phyloP scores from a whole-genome alignment of 2,888 invertebrate species.

The Clusia tigrina region DNA sequence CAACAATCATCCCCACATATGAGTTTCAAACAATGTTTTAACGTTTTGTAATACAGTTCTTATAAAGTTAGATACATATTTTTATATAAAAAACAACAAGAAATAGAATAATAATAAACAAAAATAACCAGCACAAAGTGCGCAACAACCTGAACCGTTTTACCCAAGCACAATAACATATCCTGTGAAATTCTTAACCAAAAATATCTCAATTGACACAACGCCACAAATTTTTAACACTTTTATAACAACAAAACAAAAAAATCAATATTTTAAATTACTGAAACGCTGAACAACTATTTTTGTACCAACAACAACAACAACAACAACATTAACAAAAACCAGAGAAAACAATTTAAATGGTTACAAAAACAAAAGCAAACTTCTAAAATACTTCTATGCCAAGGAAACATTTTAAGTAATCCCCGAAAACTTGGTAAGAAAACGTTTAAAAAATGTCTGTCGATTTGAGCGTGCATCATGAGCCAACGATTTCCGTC shows the following conservation, averaged over 20 bases:
- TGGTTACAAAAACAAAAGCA: too few relatives aligned
- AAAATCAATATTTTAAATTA: slow-evolving; percentile 11
- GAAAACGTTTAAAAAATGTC: slow-evolving; percentile 48
- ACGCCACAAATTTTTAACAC: slow-evolving; percentile 16
- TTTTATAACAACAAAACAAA: slow-evolving; percentile 12
- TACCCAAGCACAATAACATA: slow-evolving; percentile 14
- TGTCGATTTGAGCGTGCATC: slow-evolving; percentile 57
- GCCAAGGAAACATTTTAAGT: too few relatives aligned
- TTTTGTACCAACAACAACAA: slow-evolving; percentile 31
- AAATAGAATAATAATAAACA: too few relatives aligned
- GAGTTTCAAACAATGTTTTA: too few relatives aligned
- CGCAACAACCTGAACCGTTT: slow-evolving; percentile 31
- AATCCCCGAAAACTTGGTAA: too few relatives aligned
- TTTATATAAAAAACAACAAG: too few relatives aligned
- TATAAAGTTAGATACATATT: too few relatives aligned
- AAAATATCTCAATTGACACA: slow-evolving; percentile 13
- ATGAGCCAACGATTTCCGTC: slow-evolving; percentile 60
- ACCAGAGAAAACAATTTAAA: too few relatives aligned
- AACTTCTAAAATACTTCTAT: too few relatives aligned
- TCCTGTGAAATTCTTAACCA: slow-evolving; percentile 14
- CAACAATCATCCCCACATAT: too few relatives aligned
- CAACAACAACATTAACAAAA: slow-evolving; percentile 16
- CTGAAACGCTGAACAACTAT: slow-evolving; percentile 13
- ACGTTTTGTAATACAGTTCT: too few relatives aligned
- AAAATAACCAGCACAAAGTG: slow-evolving; percentile 30